Base-by-base conservation (phyloP, 2,113 vertebrate species). In the Rhinogobius similis region DNA sequence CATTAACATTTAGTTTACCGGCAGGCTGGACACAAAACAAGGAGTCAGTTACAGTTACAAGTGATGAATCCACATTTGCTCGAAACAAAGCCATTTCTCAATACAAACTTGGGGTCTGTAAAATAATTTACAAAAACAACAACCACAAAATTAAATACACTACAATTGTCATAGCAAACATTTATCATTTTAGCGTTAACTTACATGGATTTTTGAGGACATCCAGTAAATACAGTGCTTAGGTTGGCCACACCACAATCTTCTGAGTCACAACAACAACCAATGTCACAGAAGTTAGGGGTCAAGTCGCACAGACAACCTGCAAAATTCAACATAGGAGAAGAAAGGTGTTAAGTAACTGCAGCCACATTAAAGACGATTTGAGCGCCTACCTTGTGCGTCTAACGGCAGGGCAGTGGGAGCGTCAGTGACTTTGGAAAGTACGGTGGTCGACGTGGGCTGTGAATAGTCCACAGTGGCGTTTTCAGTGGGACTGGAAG, bases 1-100 rank as follows among this genome's bases (percentile, higher is more conserved):
- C 2, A 4, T n/a, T 10, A n/a, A n/a, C 26, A 29, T 2, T 59
- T 16, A 6, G 18, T 39, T 79, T 80, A 94, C 93, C 88, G 71
- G 71, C 53, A 65, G 61, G 38, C 21, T 18, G 72, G 23, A 93
- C 76, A 77, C 93, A 93, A 81, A 93, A 88, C 46, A 90, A 62
- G 14, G 87, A 82, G 67, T 91, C 90, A 0, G 87, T 91, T 65
- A 83, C 75, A 12, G 89, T 90, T 65, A 94, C 43, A 14, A 90
- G 83, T 61, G 81, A 77, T 10, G 82, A 82, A 70, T 93, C 75
- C 65, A 93, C 81, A 10, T 93, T 93, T 39, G 91, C 82, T 79
- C 63, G 76, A 74, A 93, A 94, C 73, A 94, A 50, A 92, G 72
- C 92, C 91, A 93, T 66, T 89, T 91, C 74, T 94, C 93, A n/a